phyloP scores from a whole-genome alignment of 2,113 vertebrate species.

The Balaeniceps rex region DNA sequence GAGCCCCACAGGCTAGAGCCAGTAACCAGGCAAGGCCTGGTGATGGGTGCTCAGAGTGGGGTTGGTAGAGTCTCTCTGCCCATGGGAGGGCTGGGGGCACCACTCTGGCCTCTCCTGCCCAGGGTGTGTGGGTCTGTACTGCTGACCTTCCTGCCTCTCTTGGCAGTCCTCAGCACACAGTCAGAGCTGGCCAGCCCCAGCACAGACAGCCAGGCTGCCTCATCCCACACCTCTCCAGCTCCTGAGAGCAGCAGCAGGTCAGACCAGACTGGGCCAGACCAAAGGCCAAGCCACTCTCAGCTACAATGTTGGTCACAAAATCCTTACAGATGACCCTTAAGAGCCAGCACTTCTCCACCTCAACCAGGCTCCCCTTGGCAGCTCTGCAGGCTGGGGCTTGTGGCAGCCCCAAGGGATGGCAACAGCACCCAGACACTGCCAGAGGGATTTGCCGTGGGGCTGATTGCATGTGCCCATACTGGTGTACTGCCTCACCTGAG shows the following conservation, averaged over 20 bases:
- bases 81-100: accelerated
- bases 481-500: not conserved
- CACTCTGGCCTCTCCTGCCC: not conserved
- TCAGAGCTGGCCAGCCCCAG: not conserved
- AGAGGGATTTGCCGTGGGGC: not conserved
- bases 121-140: too few relatives aligned
- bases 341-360: not conserved
- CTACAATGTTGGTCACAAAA: not conserved
- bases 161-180: not conserved
- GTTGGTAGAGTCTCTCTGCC: not conserved
- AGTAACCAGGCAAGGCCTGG: not conserved
- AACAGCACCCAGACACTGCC: not conserved
- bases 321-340: not conserved
- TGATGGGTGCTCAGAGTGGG: not conserved
- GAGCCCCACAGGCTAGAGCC: not conserved
- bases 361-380: not conserved
- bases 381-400: not conserved
- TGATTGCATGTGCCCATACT: not conserved
- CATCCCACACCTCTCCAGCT: not conserved
- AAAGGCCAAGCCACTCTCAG: not conserved
- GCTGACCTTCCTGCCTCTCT: not conserved
- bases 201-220: not conserved
- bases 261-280: not conserved
- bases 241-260: not conserved
- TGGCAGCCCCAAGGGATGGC: not conserved